These are phyloP conservation scores for Automeris io DNA, from an alignment of 2,888 invertebrate genomes.

Conservation along the genomic window DNA sequence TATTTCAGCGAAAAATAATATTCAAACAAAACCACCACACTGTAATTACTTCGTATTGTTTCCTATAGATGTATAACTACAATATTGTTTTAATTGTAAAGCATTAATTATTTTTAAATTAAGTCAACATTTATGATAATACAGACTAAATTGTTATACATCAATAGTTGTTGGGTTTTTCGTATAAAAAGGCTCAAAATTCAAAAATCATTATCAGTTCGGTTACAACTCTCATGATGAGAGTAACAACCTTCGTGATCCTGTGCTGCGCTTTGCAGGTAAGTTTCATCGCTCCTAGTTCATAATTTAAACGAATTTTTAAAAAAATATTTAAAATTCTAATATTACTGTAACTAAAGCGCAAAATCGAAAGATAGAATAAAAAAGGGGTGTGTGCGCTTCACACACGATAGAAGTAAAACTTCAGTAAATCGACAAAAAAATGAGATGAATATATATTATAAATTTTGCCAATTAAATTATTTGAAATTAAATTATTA, in stretches of 20 bases:
- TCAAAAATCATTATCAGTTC: slow-evolving; percentile 47
- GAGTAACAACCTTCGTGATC: slow-evolving; percentile 67
- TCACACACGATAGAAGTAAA: too few relatives aligned
- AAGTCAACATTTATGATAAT: slow-evolving; percentile 37
- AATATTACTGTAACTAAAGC: too few relatives aligned
- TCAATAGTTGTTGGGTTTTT: slow-evolving; percentile 22
- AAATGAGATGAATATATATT: too few relatives aligned
- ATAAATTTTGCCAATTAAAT: too few relatives aligned
- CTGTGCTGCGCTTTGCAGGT: slow-evolving; percentile 66
- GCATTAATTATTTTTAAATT: slow-evolving; percentile 27
- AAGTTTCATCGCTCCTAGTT: slow-evolving; percentile 31
- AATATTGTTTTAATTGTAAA: slow-evolving; percentile 37
- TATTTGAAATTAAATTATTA: too few relatives aligned
- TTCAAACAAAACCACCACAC: slow-evolving; percentile 31
- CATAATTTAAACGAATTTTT: too few relatives aligned
- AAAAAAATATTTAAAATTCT: too few relatives aligned
- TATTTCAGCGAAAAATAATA: slow-evolving; percentile 8
- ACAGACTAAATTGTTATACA: slow-evolving; percentile 24
- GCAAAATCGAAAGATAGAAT: too few relatives aligned
- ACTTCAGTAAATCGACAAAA: too few relatives aligned
- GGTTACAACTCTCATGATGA: slow-evolving; percentile 67
- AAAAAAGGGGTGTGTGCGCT: too few relatives aligned
- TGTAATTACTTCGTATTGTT: slow-evolving; percentile 49
- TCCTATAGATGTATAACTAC: slow-evolving; percentile 26
- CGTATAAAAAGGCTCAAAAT: slow-evolving; percentile 47